A percentile compares a stretch with the other conserved stretches of the same genome.
These are phyloP conservation scores for Neoaliturus tenellus DNA, from an alignment of 2,888 invertebrate species.

Conservation along the genomic window DNA sequence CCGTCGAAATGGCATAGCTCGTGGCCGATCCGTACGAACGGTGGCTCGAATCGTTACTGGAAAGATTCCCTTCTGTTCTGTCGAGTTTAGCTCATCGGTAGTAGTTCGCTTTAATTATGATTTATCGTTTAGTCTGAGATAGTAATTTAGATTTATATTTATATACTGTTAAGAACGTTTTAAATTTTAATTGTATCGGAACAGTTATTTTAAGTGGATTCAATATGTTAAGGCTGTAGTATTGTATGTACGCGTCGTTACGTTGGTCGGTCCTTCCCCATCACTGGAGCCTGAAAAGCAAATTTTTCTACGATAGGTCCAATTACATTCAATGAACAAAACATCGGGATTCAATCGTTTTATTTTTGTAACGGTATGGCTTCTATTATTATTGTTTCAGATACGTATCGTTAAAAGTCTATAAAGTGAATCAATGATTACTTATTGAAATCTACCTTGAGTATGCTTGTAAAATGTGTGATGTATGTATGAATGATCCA, in stretches of 20 bases:
- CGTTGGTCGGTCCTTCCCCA: conserved; percentile 18
- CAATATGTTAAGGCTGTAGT: conserved; percentile 34
- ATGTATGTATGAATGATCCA: conserved; percentile 41
- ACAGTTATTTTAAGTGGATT: not conserved
- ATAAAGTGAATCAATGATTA: not conserved
- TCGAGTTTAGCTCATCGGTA: conserved; percentile 37
- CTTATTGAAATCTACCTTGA: not conserved
- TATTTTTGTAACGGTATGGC: conserved; percentile 19
- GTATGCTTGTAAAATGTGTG: conserved; percentile 44
- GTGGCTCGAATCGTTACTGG: conserved; percentile 50
- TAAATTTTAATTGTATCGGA: conserved; percentile 33
- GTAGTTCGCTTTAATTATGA: conserved; percentile 38
- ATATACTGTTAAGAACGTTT: conserved; percentile 32
- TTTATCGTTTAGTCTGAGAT: conserved; percentile 28
- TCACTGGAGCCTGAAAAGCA: conserved; percentile 46
- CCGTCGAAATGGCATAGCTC: not conserved
- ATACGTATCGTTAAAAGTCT: not conserved
- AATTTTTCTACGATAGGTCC: conserved; percentile 43
- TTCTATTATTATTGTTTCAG: not conserved
- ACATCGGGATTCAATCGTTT: conserved; percentile 8
- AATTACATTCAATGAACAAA: not conserved
- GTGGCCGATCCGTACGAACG: conserved; percentile 8
- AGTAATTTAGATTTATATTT: conserved; percentile 47
- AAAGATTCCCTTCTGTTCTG: conserved; percentile 49
- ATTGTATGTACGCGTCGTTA: not conserved